Evolutionary conservation across 2,888 invertebrate genomes (phyloP).

Genomic region (Eilema depressum): DNA sequence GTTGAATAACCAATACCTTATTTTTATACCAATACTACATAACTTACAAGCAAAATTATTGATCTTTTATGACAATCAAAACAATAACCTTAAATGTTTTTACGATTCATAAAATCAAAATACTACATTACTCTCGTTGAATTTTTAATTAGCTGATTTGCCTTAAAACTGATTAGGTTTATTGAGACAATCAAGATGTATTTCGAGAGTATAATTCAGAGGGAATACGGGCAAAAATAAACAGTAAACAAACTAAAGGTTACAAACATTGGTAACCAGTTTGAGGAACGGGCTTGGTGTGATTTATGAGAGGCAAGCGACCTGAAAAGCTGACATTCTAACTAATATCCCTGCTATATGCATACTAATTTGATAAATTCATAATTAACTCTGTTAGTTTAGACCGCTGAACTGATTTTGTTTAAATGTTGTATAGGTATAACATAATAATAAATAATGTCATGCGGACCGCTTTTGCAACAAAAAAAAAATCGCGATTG

Average conservation of each 20-base stretch:
- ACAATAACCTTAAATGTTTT: conserved; percentile 19
- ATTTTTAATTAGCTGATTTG: not conserved
- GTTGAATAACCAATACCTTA: not conserved
- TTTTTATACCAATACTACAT: too few relatives aligned
- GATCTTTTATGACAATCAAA: conserved; percentile 17
- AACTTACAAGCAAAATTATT: not conserved
- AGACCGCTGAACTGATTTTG: not conserved
- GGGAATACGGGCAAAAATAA: conserved; percentile 70
- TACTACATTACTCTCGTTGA: conserved; percentile 13
- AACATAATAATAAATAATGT: not conserved
- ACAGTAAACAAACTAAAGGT: conserved; percentile 76
- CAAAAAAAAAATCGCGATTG: too few relatives aligned
- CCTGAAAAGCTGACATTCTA: conserved; percentile 4
- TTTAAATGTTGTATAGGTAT: not conserved
- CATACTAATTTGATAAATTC: not conserved
- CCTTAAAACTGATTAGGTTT: conserved; percentile 48
- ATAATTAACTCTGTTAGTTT: not conserved
- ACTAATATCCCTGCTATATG: not conserved
- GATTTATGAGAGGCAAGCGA: conserved; percentile 45
- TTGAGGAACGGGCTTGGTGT: conserved; percentile 48
- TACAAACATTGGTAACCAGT: conserved; percentile 70
- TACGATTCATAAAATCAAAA: conserved; percentile 24
- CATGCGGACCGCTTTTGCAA: too few relatives aligned
- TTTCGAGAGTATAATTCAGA: conserved; percentile 58
- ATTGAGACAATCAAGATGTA: conserved; percentile 48